These are phyloP conservation scores for Capitella teleta DNA, from an alignment of 1,140 invertebrate species.

Conservation along the genomic window DNA sequence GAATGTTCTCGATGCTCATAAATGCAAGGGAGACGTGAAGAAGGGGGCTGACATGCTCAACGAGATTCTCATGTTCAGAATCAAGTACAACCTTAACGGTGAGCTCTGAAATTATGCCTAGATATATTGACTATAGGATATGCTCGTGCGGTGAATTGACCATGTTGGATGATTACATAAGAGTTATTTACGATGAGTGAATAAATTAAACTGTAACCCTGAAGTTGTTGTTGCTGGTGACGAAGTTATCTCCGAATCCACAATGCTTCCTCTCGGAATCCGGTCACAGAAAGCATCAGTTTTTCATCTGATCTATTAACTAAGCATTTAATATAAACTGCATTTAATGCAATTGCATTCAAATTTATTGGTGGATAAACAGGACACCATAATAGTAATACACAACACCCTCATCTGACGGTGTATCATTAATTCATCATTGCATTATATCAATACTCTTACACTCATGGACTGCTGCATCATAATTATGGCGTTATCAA, in stretches of 20 bases:
- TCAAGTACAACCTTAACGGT: conserved; percentile 7
- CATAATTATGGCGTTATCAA: no score
- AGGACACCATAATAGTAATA: no score
- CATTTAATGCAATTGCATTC: no score
- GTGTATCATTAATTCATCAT: no score
- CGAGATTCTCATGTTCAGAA: conserved; percentile 1
- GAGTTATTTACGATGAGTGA: not conserved
- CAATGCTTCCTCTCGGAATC: no score
- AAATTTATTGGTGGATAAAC: no score
- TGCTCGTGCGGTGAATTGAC: not conserved
- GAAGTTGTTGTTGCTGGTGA: not conserved
- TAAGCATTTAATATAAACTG: no score
- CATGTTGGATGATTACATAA: not conserved
- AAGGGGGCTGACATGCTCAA: conserved; percentile 3
- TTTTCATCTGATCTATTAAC: no score
- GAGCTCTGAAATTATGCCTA: not conserved
- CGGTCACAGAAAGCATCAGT: no score
- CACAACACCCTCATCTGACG: no score
- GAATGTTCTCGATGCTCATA: not conserved
- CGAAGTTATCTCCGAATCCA: not conserved
- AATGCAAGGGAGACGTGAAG: conserved; percentile 4
- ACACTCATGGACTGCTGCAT: no score
- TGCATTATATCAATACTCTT: no score
- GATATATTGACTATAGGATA: not conserved
- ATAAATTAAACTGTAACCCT: not conserved